Evolutionary conservation across 2,888 invertebrate genomes (phyloP).

Genomic region (Sympetrum striolatum): DNA sequence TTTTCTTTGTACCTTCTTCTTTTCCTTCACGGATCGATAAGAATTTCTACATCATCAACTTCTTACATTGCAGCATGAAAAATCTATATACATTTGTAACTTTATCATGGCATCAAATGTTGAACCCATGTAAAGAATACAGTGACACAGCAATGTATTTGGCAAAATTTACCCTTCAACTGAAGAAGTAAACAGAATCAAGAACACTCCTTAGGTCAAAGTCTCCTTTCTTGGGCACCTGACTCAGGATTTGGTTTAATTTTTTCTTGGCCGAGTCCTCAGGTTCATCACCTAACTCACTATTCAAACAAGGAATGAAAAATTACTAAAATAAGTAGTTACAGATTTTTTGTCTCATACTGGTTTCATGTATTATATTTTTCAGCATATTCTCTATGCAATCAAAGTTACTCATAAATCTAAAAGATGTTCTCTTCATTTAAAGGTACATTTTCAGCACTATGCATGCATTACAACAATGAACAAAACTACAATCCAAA

Average conservation of each 20-base stretch:
- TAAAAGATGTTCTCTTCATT: not conserved
- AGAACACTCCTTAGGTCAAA: slow-evolving; percentile 80
- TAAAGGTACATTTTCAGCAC: not conserved
- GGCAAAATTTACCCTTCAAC: slow-evolving; percentile 61
- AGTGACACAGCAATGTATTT: not conserved
- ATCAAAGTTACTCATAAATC: no score
- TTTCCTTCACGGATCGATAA: not conserved
- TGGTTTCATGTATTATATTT: no score
- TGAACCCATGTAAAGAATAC: not conserved
- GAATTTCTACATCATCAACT: not conserved
- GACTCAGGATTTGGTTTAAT: slow-evolving; percentile 67
- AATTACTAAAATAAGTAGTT: not conserved
- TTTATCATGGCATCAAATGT: not conserved
- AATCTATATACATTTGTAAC: not conserved
- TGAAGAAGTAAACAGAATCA: slow-evolving; percentile 86
- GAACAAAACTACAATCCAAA: not conserved
- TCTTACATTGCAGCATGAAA: not conserved
- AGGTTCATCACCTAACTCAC: slow-evolving; percentile 62
- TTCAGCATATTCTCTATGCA: no score
- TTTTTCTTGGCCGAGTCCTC: slow-evolving; percentile 67
- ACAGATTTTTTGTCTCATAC: no score
- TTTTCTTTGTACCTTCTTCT: not conserved
- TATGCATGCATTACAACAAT: not conserved
- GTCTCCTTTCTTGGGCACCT: slow-evolving; percentile 76
- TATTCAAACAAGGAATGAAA: slow-evolving; percentile 58